phyloP scores from a whole-genome alignment of 2,113 vertebrate genomes.

The Ornithorhynchus anatinus region DNA sequence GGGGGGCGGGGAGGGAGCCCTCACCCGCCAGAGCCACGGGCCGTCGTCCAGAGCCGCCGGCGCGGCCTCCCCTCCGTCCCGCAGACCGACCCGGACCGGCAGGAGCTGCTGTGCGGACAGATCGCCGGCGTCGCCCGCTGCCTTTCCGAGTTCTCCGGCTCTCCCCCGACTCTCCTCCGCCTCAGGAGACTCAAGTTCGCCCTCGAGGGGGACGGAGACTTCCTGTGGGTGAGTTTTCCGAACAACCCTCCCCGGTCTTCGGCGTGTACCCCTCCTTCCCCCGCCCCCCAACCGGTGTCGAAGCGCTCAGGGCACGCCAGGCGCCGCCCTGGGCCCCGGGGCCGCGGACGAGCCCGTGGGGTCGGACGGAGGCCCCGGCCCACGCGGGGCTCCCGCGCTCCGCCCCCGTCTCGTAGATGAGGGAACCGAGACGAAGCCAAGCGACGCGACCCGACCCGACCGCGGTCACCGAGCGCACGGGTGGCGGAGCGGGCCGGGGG shows the following conservation, averaged over 20 bases:
- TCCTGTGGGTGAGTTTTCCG: conserved; percentile 83
- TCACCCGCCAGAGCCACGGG: neutral
- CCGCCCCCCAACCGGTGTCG: accelerated
- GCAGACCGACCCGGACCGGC: conserved; percentile 77
- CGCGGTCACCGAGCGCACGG: too few relatives aligned
- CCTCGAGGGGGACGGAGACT: conserved; percentile 65
- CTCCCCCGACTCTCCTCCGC: conserved; percentile 68
- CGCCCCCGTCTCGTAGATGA: neutral
- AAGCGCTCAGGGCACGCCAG: accelerated
- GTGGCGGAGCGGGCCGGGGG: neutral
- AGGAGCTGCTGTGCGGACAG: conserved; percentile 86
- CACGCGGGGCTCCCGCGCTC: neutral
- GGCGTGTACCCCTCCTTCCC: neutral
- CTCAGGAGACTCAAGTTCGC: conserved; percentile 82
- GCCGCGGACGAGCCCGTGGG: too few relatives aligned
- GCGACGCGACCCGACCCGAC: too few relatives aligned
- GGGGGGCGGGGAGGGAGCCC: neutral
- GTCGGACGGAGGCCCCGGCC: neutral
- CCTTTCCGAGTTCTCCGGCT: conserved; percentile 69
- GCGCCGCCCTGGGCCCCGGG: neutral
- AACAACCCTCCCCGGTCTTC: accelerated
- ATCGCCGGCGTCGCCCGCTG: conserved; percentile 80
- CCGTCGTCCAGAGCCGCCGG: accelerated
- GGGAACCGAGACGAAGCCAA: neutral
- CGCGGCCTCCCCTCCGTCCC: neutral